A percentile compares a stretch with the other conserved stretches of the same genome.
phyloP scores from a whole-genome alignment of 2,797 vertebrate genomes.

The Pteropus rufus region DNA sequence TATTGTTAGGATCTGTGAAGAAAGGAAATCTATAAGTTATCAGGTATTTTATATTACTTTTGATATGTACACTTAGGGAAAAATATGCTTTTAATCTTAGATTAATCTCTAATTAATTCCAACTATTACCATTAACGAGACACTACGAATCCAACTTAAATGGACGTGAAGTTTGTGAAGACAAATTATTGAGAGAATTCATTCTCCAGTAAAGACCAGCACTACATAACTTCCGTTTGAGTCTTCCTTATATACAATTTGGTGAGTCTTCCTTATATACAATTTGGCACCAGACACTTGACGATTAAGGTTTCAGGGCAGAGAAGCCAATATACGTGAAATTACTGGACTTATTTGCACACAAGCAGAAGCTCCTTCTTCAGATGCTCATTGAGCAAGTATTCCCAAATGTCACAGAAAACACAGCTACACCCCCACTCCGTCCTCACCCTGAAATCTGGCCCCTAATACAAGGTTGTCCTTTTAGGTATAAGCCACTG shows the following conservation, averaged over 20 bases:
- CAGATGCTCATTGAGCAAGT: not conserved
- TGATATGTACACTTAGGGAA: not conserved
- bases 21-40: conserved; percentile 55
- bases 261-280: not conserved
- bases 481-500: not conserved
- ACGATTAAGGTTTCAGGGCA: not conserved
- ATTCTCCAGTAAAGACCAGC: not conserved
- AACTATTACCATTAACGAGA: not conserved
- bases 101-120: not conserved
- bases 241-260: not conserved
- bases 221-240: not conserved
- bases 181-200: not conserved
- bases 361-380: not conserved
- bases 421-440: accelerated
- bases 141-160: not conserved
- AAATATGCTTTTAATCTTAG: conserved; percentile 5
- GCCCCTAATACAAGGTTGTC: not conserved
- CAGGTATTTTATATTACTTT: not conserved
- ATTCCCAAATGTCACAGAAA: not conserved
- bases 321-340: not conserved
- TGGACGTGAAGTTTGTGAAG: not conserved
- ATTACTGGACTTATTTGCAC: not conserved
- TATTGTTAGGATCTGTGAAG: conserved; percentile 84
- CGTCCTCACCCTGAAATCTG: not conserved
- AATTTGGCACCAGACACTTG: not conserved